phyloP scores from a whole-genome alignment of 2,888 invertebrate genomes.

The Sminthurinus aureus region DNA sequence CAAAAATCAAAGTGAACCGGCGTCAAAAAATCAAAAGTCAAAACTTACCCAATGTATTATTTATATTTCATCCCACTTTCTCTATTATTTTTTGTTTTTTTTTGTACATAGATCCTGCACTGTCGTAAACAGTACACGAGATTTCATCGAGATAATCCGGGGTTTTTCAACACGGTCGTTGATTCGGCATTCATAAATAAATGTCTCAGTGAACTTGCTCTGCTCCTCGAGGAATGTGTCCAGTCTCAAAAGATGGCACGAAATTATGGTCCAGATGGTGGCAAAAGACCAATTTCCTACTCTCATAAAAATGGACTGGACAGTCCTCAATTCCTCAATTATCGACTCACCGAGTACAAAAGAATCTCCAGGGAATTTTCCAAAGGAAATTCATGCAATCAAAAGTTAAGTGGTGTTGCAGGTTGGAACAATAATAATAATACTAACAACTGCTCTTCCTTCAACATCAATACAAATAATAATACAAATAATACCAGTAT shows the following conservation, averaged over 20 bases:
- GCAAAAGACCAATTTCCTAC: neutral
- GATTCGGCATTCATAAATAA: constrained; percentile 38
- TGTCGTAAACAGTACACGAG: constrained; percentile 38
- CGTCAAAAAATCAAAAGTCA: too few species aligned
- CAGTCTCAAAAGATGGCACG: neutral
- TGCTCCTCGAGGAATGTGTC: constrained; percentile 6
- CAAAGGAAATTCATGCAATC: constrained; percentile 10
- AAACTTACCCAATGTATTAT: too few species aligned
- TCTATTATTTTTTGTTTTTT: too few species aligned
- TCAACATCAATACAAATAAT: too few species aligned
- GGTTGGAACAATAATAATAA: neutral
- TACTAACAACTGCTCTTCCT: too few species aligned
- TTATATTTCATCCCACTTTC: too few species aligned
- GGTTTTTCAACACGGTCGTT: constrained; percentile 42
- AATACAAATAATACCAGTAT: too few species aligned
- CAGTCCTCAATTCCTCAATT: neutral
- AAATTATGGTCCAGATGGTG: neutral
- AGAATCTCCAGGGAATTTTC: neutral
- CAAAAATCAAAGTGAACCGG: too few species aligned
- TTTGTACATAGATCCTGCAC: neutral
- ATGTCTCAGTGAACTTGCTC: neutral
- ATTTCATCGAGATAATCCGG: constrained; percentile 50
- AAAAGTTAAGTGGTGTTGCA: neutral
- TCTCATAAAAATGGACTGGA: neutral
- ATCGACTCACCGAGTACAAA: constrained; percentile 11